Percentiles rank a stretch among this genome's conserved stretches.
phyloP scores from a whole-genome alignment of 2,888 invertebrate genomes.

The Asteroscopus sphinx region DNA sequence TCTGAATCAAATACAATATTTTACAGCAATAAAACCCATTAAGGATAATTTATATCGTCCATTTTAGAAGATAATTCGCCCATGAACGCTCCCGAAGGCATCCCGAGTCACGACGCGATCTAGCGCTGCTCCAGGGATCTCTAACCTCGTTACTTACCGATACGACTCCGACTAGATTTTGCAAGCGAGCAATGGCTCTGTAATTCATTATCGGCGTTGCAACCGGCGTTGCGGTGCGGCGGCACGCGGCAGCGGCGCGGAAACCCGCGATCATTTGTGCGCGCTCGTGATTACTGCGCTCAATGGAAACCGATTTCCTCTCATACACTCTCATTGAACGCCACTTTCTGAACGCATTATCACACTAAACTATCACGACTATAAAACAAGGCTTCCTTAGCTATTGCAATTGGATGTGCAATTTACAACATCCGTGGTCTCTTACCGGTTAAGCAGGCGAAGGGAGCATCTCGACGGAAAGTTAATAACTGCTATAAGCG shows the following conservation, averaged over 20 bases:
- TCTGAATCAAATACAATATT: slow-evolving; percentile 73
- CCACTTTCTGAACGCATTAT: slow-evolving; percentile 74
- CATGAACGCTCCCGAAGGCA: slow-evolving; percentile 82
- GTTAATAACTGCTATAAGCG: slow-evolving; percentile 53
- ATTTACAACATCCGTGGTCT: slow-evolving; percentile 67
- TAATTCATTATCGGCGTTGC: slow-evolving; percentile 84
- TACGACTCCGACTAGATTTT: slow-evolving; percentile 78
- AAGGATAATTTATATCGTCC: slow-evolving; percentile 81
- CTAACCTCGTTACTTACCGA: slow-evolving; percentile 82
- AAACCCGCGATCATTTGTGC: slow-evolving; percentile 73
- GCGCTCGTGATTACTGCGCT: slow-evolving; percentile 78
- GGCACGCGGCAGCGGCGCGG: slow-evolving; percentile 28
- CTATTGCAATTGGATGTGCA: slow-evolving; percentile 65
- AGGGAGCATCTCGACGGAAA: slow-evolving; percentile 49
- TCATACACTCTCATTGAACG: slow-evolving; percentile 73
- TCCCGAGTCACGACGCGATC: slow-evolving; percentile 79
- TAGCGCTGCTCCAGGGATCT: slow-evolving; percentile 66
- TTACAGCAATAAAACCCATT: slow-evolving; percentile 81
- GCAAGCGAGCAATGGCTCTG: slow-evolving; percentile 82
- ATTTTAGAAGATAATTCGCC: slow-evolving; percentile 82
- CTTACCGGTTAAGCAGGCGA: slow-evolving; percentile 51
- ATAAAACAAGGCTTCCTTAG: slow-evolving; percentile 68
- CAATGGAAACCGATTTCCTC: slow-evolving; percentile 79
- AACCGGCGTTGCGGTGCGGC: slow-evolving; percentile 57
- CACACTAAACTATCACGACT: slow-evolving; percentile 71